phyloP scores from a whole-genome alignment of 2,888 invertebrate species.

The Lamellibrachia columna region DNA sequence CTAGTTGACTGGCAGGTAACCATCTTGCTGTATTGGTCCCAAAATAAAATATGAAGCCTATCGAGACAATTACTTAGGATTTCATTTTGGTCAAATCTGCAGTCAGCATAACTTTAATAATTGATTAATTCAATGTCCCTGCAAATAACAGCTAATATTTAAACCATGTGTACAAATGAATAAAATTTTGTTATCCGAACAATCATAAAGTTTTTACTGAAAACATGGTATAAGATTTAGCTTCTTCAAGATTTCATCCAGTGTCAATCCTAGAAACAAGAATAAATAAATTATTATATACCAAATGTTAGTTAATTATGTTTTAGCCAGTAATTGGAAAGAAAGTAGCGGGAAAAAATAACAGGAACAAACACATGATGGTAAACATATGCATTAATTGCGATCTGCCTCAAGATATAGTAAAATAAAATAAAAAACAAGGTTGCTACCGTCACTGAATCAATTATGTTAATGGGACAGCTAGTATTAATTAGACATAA shows the following conservation, averaged over 20 bases:
- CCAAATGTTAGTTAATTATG: not conserved
- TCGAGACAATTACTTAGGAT: not conserved
- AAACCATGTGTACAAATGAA: too few relatives aligned
- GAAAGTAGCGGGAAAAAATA: not conserved
- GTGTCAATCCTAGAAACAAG: not conserved
- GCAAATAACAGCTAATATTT: too few relatives aligned
- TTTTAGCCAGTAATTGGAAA: not conserved
- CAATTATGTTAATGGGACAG: too few relatives aligned
- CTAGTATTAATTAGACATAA: too few relatives aligned
- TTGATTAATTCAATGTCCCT: too few relatives aligned
- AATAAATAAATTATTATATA: not conserved
- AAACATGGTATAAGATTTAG: not conserved
- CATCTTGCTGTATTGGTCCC: not conserved
- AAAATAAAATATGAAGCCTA: not conserved
- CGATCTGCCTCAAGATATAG: not conserved
- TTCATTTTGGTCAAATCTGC: too few relatives aligned
- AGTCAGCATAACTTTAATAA: too few relatives aligned
- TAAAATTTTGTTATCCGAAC: not conserved
- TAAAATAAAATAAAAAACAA: too few relatives aligned
- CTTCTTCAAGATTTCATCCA: not conserved
- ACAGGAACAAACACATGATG: not conserved
- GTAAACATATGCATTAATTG: not conserved
- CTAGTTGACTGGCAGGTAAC: not conserved
- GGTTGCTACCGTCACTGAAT: too few relatives aligned
- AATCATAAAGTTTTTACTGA: not conserved